Percentiles rank a stretch among this genome's conserved stretches.
Conservation (phyloP, 2,797 vertebrate genomes). For the Malurus leucopterus region DNA sequence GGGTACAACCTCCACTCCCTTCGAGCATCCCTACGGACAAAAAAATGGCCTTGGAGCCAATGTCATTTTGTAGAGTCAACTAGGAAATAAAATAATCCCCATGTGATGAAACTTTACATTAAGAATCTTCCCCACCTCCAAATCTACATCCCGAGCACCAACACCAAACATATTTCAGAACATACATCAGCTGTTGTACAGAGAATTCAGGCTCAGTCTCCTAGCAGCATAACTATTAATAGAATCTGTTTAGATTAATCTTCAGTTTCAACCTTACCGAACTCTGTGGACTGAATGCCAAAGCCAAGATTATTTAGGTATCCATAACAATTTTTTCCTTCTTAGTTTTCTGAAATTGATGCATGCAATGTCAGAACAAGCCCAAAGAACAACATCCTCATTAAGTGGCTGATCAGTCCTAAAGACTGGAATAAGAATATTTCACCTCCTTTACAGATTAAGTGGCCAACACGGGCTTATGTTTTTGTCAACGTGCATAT, state of each 20-base stretch:
- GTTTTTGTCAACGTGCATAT: neutral
- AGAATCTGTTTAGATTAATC: slow-evolving; percentile 61
- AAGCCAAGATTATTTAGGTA: neutral
- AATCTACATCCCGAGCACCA: slow-evolving; percentile 1
- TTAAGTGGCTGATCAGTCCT: neutral
- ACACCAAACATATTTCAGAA: slow-evolving; percentile 48
- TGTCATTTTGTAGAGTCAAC: neutral
- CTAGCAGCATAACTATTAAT: slow-evolving; percentile 69
- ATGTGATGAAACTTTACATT: neutral
- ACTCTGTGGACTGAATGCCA: slow-evolving; percentile 40
- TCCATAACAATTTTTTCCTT: neutral
- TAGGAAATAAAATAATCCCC: slow-evolving; percentile 5
- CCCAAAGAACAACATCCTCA: neutral
- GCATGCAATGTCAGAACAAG: neutral
- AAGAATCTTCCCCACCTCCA: neutral
- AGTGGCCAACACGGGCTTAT: neutral
- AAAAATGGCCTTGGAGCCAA: neutral
- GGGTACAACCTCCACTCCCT: neutral
- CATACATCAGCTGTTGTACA: slow-evolving; percentile 56
- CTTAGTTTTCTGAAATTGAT: neutral
- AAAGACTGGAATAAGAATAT: neutral
- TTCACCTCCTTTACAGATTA: neutral
- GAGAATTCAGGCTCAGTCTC: slow-evolving; percentile 58
- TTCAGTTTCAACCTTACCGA: slow-evolving; percentile 50
- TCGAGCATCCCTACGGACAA: neutral